phyloP scores from a whole-genome alignment of 2,113 vertebrate species.

The Lepus europaeus region DNA sequence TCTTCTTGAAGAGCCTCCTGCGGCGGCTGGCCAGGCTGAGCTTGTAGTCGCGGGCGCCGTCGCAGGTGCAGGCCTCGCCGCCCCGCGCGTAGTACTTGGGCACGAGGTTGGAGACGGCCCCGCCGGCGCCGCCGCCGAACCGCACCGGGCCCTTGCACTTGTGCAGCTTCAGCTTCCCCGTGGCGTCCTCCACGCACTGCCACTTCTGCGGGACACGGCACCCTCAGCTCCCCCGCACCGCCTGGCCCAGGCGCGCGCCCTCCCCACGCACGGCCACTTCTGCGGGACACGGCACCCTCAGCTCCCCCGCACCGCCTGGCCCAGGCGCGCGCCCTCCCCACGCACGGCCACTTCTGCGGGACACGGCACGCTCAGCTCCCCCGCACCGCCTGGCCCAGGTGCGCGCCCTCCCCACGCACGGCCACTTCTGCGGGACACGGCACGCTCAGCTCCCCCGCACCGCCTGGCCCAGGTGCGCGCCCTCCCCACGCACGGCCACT shows the following conservation, averaged over 20 bases:
- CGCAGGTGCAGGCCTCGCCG: constrained; percentile 89
- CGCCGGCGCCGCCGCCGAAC: constrained; percentile 84
- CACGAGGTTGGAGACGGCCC: constrained; percentile 89
- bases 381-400: too few species aligned
- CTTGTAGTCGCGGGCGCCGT: constrained; percentile 85
- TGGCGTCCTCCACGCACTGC: constrained; percentile 96
- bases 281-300: constrained; percentile 88
- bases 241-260: too few species aligned
- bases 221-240: background rate
- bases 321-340: constrained; percentile 89
- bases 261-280: too few species aligned
- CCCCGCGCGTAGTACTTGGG: constrained; percentile 86
- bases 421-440: constrained; percentile 54
- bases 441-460: constrained; percentile 93
- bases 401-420: too few species aligned
- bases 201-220: constrained; percentile 91
- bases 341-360: constrained; percentile 97
- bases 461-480: constrained; percentile 76
- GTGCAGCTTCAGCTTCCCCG: constrained; percentile 95
- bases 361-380: background rate
- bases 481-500: constrained; percentile 95
- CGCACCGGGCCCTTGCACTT: constrained; percentile 93
- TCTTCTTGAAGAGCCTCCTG: constrained; percentile 94
- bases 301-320: constrained; percentile 88
- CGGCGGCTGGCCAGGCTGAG: constrained; percentile 86